phyloP scores from a whole-genome alignment of 2,888 invertebrate genomes.

The Dasysyrphus tricinctus region DNA sequence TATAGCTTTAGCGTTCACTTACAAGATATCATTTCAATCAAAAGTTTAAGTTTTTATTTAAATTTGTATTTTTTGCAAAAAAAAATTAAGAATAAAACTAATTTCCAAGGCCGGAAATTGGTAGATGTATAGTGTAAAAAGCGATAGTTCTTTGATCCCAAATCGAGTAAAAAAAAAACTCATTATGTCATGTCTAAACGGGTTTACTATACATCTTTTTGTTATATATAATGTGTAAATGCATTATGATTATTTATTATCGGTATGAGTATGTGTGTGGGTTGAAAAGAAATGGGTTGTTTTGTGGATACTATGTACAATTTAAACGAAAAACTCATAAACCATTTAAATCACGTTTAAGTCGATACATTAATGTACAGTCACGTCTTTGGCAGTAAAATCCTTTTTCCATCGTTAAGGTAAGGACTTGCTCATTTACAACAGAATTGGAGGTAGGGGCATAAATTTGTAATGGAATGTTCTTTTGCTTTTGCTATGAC shows the following conservation, averaged over 20 bases:
- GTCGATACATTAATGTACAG: slow-evolving; percentile 72
- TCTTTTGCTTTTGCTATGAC: neutral
- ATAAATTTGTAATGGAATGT: slow-evolving; percentile 61
- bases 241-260: neutral
- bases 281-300: neutral
- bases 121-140: neutral
- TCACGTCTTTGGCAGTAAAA: slow-evolving; percentile 64
- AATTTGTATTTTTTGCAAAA: neutral
- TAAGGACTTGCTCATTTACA: slow-evolving; percentile 59
- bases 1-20: neutral
- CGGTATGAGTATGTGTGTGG: neutral
- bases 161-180: no score
- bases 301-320: neutral
- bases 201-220: no score
- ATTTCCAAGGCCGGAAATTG: neutral
- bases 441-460: slow-evolving; percentile 12
- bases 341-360: slow-evolving; percentile 73
- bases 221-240: no score
- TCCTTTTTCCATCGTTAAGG: slow-evolving; percentile 59
- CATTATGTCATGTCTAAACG: no score
- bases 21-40: neutral
- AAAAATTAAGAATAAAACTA: neutral
- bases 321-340: slow-evolving; percentile 64
- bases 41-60: neutral
- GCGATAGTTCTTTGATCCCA: no score